Conservation (phyloP, 1,140 invertebrate species). For the Tetranychus cinnabarinus region DNA sequence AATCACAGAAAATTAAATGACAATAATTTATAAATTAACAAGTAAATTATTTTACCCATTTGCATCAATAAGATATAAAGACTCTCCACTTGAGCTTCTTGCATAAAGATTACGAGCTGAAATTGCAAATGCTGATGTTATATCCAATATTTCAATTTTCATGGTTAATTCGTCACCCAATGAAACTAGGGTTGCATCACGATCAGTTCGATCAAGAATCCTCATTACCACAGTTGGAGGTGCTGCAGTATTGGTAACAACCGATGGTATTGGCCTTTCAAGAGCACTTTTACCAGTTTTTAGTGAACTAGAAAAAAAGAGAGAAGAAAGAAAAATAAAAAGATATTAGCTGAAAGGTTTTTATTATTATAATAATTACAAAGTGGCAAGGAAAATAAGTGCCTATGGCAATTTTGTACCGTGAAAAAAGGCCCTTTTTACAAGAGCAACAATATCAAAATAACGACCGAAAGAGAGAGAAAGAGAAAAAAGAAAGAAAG, state of each 20-base stretch:
- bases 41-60: constrained; percentile 20
- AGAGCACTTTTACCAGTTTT: constrained; percentile 10
- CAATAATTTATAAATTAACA: background rate
- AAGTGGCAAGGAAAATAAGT: too few species aligned
- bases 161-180: constrained; percentile 26
- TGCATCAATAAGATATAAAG: constrained; percentile 26
- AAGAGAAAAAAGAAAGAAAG: too few species aligned
- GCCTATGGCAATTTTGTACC: too few species aligned
- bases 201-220: constrained; percentile 22
- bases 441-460: too few species aligned
- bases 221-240: constrained; percentile 27
- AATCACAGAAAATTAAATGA: background rate
- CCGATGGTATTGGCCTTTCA: constrained; percentile 9
- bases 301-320: background rate
- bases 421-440: too few species aligned
- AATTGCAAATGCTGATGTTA: constrained; percentile 24
- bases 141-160: constrained; percentile 24
- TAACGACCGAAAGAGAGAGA: too few species aligned
- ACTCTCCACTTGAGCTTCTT: constrained; percentile 26
- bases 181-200: constrained; percentile 24
- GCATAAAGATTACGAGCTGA: constrained; percentile 29
- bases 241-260: constrained; percentile 28
- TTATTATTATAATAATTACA: too few species aligned
- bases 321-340: background rate
- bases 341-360: background rate